Conservation (phyloP, 2,888 invertebrate genomes). For the Plutella xylostella region DNA sequence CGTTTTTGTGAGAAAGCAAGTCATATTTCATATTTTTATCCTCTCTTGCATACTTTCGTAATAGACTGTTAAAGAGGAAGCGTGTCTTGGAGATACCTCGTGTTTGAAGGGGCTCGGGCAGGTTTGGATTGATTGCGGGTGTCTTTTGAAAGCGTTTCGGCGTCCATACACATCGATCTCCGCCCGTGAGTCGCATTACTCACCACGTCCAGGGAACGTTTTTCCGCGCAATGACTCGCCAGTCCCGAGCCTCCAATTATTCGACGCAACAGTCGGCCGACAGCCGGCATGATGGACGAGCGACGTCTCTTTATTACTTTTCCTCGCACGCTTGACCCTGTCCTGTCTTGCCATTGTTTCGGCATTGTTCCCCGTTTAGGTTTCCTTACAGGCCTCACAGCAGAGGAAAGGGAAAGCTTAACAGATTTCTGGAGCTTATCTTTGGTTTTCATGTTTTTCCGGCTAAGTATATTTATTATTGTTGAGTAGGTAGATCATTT, state of each 20-base stretch:
- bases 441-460: not conserved
- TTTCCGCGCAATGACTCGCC: conserved; percentile 27
- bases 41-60: too few species aligned
- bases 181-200: conserved; percentile 4
- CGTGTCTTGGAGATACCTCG: too few species aligned
- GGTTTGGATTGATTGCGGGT: conserved; percentile 17
- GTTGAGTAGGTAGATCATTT: too few species aligned
- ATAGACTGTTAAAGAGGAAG: too few species aligned
- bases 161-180: conserved; percentile 23
- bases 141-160: conserved; percentile 17
- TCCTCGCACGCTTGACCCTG: conserved; percentile 13
- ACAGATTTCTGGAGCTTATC: not conserved
- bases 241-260: conserved; percentile 36
- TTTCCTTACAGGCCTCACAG: not conserved
- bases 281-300: conserved; percentile 38
- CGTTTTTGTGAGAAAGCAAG: too few species aligned
- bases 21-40: too few species aligned
- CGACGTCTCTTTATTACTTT: conserved; percentile 36
- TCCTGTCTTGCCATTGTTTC: not conserved
- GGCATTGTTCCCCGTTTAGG: not conserved
- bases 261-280: conserved; percentile 28
- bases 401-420: not conserved
- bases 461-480: too few species aligned
- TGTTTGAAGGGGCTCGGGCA: too few species aligned
- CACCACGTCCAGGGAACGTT: conserved; percentile 15